These are phyloP conservation scores for Megalops atlanticus DNA, from an alignment of 2,113 vertebrate species.

Conservation along the genomic window DNA sequence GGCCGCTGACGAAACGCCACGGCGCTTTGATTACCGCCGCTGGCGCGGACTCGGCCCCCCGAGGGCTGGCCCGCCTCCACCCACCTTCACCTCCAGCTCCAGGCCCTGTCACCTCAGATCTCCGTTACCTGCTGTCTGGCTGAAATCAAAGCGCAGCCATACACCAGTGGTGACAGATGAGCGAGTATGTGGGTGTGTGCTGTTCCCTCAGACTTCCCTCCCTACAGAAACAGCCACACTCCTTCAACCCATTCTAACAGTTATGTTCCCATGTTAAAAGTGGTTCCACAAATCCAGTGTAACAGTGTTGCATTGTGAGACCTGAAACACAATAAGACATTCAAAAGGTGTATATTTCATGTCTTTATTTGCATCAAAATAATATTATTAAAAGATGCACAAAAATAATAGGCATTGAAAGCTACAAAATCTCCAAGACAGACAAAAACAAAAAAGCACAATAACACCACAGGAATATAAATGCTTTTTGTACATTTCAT, in stretches of 20 bases:
- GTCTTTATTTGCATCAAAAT: slow-evolving; percentile 55
- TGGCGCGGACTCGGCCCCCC: not conserved
- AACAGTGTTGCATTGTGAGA: no score
- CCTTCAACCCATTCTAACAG: not conserved
- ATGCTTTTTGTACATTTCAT: not conserved
- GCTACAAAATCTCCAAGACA: slow-evolving; percentile 42
- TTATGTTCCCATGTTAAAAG: no score
- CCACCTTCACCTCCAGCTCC: no score
- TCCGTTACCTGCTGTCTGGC: slow-evolving; percentile 37
- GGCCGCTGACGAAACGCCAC: slow-evolving; percentile 5
- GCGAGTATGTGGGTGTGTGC: not conserved
- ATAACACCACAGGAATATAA: slow-evolving; percentile 30
- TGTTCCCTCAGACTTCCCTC: no score
- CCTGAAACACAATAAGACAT: no score
- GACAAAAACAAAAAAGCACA: slow-evolving; percentile 36
- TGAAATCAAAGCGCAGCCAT: slow-evolving; percentile 21
- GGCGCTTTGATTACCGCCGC: not conserved
- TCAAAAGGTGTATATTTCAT: slow-evolving; percentile 48
- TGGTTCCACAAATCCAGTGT: no score
- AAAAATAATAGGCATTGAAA: slow-evolving; percentile 42
- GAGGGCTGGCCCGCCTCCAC: not conserved
- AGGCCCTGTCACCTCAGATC: slow-evolving; percentile 39
- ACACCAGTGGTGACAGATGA: slow-evolving; percentile 18
- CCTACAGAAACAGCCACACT: not conserved
- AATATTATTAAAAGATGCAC: slow-evolving; percentile 48